Conservation (phyloP, 1,140 invertebrate genomes). For the Homalodisca vitripennis region DNA sequence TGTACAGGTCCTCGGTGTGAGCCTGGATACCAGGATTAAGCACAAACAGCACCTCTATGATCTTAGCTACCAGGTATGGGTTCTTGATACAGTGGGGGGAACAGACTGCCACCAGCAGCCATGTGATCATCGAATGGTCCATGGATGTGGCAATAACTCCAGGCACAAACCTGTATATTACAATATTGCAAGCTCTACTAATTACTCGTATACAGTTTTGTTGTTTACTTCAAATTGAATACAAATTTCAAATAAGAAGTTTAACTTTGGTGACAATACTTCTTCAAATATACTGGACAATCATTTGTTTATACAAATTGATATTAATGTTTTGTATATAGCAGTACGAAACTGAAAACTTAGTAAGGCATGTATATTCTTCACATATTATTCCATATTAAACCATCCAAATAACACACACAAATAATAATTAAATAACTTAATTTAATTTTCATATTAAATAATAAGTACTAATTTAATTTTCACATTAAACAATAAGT, state of each 20-base stretch:
- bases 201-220: too few relatives aligned
- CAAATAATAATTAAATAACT: too few relatives aligned
- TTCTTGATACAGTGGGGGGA: constrained; percentile 89
- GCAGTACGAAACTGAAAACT: too few relatives aligned
- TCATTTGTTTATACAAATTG: too few relatives aligned
- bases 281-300: too few relatives aligned
- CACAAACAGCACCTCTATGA: constrained; percentile 92
- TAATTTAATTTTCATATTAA: too few relatives aligned
- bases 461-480: too few relatives aligned
- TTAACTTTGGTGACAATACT: neutral
- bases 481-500: too few relatives aligned
- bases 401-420: too few relatives aligned
- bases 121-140: constrained; percentile 81
- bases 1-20: constrained; percentile 59
- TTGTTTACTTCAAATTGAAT: neutral
- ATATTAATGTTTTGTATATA: too few relatives aligned
- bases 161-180: constrained; percentile 65
- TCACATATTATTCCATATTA: too few relatives aligned
- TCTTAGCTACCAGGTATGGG: constrained; percentile 93
- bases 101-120: constrained; percentile 87
- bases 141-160: constrained; percentile 72
- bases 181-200: neutral
- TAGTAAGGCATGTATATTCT: too few relatives aligned
- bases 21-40: constrained; percentile 82
- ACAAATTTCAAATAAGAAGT: neutral